These are phyloP conservation scores for Sphaeridia pumilis DNA, from an alignment of 2,888 invertebrate species.

Conservation along the genomic window DNA sequence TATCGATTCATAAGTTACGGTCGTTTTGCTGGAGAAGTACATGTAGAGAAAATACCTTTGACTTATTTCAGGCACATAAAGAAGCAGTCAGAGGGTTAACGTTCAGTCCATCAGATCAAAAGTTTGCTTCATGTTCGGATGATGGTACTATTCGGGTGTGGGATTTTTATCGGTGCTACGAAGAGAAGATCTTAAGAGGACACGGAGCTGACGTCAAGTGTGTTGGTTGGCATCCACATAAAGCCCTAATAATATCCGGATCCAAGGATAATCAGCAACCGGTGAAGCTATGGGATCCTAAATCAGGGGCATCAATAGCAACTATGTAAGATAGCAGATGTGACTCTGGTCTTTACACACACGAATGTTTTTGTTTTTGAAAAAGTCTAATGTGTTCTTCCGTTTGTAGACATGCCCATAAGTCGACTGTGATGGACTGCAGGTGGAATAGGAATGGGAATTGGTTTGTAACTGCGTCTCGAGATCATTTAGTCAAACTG, in stretches of 20 bases:
- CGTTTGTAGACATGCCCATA: slow-evolving; percentile 86
- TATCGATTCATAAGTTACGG: not conserved
- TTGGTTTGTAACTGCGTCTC: slow-evolving; percentile 95
- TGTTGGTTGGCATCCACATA: slow-evolving; percentile 99
- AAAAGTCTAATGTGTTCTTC: slow-evolving; percentile 17
- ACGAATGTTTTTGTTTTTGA: too few species aligned
- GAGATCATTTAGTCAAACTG: slow-evolving; percentile 92
- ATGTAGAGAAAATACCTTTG: too few species aligned
- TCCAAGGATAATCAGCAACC: slow-evolving; percentile 99
- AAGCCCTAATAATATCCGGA: slow-evolving; percentile 91
- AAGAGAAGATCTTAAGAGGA: slow-evolving; percentile 85
- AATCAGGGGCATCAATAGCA: slow-evolving; percentile 84
- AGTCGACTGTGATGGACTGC: slow-evolving; percentile 97
- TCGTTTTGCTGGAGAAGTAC: not conserved
- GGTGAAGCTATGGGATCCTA: slow-evolving; percentile 98
- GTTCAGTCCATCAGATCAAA: slow-evolving; percentile 97
- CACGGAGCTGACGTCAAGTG: slow-evolving; percentile 99
- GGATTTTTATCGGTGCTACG: slow-evolving; percentile 94
- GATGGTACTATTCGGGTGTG: slow-evolving; percentile 97
- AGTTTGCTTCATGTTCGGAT: slow-evolving; percentile 98
- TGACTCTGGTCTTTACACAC: too few species aligned
- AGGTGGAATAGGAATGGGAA: slow-evolving; percentile 99
- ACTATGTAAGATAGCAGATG: slow-evolving; percentile 81
- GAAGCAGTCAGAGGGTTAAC: slow-evolving; percentile 98
- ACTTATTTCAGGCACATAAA: slow-evolving; percentile 64